These are phyloP conservation scores for Anas platyrhynchos DNA, from an alignment of 2,113 vertebrate species.

Conservation along the genomic window DNA sequence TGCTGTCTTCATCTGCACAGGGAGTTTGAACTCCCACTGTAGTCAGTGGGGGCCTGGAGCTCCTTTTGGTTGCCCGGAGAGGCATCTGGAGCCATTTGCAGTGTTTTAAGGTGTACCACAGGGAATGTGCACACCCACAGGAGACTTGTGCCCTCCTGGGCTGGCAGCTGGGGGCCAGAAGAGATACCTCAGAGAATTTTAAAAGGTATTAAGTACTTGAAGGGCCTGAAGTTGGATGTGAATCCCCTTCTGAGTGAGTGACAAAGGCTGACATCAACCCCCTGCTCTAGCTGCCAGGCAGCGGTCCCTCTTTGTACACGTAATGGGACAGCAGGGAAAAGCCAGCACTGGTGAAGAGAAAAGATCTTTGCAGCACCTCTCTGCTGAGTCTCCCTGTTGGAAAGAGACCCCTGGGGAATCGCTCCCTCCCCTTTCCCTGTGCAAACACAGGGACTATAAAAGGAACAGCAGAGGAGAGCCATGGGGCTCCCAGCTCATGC, in stretches of 20 bases:
- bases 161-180: neutral
- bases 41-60: neutral
- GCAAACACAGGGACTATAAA: constrained; percentile 21
- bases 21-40: neutral
- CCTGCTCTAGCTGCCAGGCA: neutral
- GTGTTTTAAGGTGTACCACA: neutral
- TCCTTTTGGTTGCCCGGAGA: neutral
- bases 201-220: neutral
- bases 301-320: neutral
- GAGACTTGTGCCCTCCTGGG: neutral
- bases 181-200: neutral
- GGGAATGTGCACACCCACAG: neutral
- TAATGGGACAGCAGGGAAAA: neutral
- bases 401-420: neutral
- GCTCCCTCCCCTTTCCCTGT: constrained; percentile 2
- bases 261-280: neutral
- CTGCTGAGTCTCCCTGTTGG: neutral
- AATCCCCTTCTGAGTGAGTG: neutral
- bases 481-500: constrained; percentile 46
- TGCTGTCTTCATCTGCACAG: neutral
- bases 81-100: neutral
- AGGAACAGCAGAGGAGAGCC: constrained; percentile 55
- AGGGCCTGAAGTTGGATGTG: neutral
- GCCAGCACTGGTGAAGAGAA: neutral
- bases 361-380: neutral